phyloP scores from a whole-genome alignment of 2,888 invertebrate genomes.

The Aspidiotus rigidus region DNA sequence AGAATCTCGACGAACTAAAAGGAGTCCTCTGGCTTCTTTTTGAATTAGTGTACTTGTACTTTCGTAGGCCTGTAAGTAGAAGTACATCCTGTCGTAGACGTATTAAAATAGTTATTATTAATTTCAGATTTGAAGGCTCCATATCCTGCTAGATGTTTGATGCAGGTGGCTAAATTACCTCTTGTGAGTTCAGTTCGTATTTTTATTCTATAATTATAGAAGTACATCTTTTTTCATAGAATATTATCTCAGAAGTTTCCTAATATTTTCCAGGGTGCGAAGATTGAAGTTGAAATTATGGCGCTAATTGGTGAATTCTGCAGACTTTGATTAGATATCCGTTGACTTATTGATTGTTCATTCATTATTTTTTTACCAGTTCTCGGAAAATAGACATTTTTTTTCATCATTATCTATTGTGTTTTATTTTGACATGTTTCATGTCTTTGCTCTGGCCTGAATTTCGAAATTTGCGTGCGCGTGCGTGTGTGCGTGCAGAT shows the following conservation, averaged over 20 bases:
- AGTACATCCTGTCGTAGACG: neutral
- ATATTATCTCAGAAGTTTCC: slow-evolving; percentile 6
- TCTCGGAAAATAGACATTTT: too few relatives aligned
- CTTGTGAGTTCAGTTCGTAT: slow-evolving; percentile 15
- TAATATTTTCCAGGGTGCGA: slow-evolving; percentile 24
- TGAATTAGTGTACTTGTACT: too few relatives aligned
- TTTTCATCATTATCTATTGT: too few relatives aligned
- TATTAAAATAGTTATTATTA: neutral
- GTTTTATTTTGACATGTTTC: too few relatives aligned
- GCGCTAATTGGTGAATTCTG: slow-evolving; percentile 15
- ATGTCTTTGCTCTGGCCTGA: too few relatives aligned
- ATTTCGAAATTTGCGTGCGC: too few relatives aligned
- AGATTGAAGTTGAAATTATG: slow-evolving; percentile 29
- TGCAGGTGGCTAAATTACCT: slow-evolving; percentile 28
- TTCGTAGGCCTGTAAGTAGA: too few relatives aligned
- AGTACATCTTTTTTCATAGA: slow-evolving; percentile 1
- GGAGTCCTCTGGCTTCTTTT: too few relatives aligned
- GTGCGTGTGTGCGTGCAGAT: too few relatives aligned
- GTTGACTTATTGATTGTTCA: too few relatives aligned
- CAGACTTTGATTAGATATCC: slow-evolving; percentile 17
- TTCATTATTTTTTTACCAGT: too few relatives aligned
- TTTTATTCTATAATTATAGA: neutral
- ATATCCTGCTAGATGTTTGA: slow-evolving; percentile 30
- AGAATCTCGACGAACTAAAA: too few relatives aligned
- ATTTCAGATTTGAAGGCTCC: slow-evolving; percentile 24